These are phyloP conservation scores for Lagocephalus sceleratus DNA, from an alignment of 2,797 vertebrate species.

Conservation along the genomic window DNA sequence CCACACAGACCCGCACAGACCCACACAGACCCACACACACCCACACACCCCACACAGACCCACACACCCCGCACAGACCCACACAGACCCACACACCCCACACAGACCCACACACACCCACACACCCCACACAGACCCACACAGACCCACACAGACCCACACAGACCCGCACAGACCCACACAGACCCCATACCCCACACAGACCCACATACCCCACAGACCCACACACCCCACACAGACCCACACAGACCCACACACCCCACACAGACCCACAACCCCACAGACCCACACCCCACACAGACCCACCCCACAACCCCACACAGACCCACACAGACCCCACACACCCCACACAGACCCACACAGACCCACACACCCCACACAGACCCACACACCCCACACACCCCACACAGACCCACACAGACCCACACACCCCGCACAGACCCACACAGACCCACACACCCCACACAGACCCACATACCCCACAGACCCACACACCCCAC, in stretches of 20 bases:
- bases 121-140: neutral
- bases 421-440: no score
- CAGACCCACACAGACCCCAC: neutral
- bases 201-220: neutral
- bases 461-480: no score
- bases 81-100: no score
- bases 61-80: no score
- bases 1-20: neutral
- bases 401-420: neutral
- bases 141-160: no score
- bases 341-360: no score
- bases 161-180: neutral
- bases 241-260: no score
- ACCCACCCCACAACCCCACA: neutral
- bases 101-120: neutral
- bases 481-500: neutral
- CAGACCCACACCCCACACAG: neutral
- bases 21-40: neutral
- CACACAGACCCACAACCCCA: conserved; percentile 49
- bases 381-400: neutral
- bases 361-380: no score
- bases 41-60: no score
- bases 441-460: no score
- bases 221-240: no score
- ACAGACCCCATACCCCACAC: neutral